Conservation (phyloP, 2,888 invertebrate species). For the Archaeoteleia sp. region DNA sequence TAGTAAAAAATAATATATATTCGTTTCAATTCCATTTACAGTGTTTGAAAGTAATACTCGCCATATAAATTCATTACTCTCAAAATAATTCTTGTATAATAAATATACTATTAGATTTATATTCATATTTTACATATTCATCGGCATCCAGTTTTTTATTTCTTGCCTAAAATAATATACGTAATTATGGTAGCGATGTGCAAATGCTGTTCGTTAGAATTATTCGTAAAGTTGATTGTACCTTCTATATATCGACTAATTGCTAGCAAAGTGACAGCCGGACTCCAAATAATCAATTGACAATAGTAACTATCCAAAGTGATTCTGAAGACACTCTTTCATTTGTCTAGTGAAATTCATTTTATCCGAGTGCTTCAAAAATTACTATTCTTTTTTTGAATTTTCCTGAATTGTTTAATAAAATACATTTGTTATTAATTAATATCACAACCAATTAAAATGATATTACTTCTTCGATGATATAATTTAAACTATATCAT, state of each 20-base stretch:
- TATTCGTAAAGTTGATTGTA: conserved; percentile 52
- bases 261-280: conserved; percentile 40
- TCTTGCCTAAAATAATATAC: conserved; percentile 38
- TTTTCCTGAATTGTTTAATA: too few species aligned
- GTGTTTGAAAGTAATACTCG: conserved; percentile 40
- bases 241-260: conserved; percentile 48
- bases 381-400: background rate
- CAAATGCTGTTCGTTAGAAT: conserved; percentile 50
- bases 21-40: conserved; percentile 46
- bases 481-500: too few species aligned
- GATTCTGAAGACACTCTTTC: conserved; percentile 2
- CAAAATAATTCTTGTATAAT: conserved; percentile 51
- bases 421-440: too few species aligned
- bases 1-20: conserved; percentile 45
- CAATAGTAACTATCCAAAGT: conserved; percentile 23
- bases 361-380: conserved; percentile 12
- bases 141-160: conserved; percentile 33
- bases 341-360: conserved; percentile 9
- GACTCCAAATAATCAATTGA: too few species aligned
- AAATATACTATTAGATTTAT: conserved; percentile 50
- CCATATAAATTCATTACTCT: conserved; percentile 48
- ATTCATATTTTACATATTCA: conserved; percentile 48
- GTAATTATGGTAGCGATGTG: conserved; percentile 45
- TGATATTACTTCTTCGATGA: too few species aligned
- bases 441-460: too few species aligned